These are phyloP conservation scores for Edolisoma coerulescens DNA, from an alignment of 2,113 vertebrate genomes.

Conservation along the genomic window DNA sequence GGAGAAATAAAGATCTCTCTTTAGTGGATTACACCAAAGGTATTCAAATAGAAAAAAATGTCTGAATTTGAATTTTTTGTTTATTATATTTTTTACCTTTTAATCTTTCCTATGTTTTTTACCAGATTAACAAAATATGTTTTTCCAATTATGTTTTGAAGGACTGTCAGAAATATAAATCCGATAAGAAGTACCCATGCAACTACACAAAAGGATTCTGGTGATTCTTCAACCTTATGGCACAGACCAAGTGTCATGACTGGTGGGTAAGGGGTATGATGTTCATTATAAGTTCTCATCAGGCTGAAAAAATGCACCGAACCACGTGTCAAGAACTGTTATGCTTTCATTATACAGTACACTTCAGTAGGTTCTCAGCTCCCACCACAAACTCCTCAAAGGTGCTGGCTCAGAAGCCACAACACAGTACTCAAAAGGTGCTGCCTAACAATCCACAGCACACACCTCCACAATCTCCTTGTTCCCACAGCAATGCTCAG, in stretches of 20 bases:
- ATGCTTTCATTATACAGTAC: background rate
- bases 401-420: background rate
- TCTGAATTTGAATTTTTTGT: background rate
- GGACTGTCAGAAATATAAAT: background rate
- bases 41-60: background rate
- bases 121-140: background rate
- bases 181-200: background rate
- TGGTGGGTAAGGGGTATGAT: accelerated
- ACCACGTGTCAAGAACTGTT: background rate
- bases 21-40: background rate
- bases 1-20: background rate
- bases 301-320: background rate
- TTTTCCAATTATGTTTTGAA: background rate
- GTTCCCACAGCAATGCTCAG: background rate
- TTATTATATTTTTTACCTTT: background rate
- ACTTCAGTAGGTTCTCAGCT: background rate
- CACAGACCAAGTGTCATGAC: background rate
- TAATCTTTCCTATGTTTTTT: background rate
- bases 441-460: background rate
- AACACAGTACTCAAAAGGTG: background rate
- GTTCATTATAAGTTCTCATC: background rate
- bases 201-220: accelerated
- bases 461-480: background rate
- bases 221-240: accelerated
- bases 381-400: background rate